Conservation (phyloP, 2,797 vertebrate genomes). For the Megalops cyprinoides region DNA sequence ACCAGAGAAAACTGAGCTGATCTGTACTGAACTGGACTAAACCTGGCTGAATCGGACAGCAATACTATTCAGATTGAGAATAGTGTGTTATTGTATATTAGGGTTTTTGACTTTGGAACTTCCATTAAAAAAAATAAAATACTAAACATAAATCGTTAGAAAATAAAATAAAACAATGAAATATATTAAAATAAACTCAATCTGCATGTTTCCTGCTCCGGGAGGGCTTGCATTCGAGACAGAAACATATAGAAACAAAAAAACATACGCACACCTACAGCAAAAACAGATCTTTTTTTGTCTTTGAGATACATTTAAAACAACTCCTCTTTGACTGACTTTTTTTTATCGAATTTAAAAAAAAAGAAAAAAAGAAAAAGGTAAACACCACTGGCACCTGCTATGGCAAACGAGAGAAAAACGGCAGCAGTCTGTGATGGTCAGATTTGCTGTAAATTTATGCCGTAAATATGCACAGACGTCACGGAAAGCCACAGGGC, state of each 20-base stretch:
- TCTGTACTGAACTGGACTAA: conserved; percentile 38
- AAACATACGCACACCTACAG: background rate
- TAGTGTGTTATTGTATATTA: background rate
- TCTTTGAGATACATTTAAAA: background rate
- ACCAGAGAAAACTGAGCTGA: background rate
- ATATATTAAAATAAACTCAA: conserved; percentile 9
- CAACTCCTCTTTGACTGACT: background rate
- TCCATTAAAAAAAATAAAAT: conserved; percentile 38
- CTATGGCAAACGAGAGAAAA: background rate
- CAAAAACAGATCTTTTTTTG: background rate
- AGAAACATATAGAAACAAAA: background rate
- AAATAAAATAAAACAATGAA: conserved; percentile 11
- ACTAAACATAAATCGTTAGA: background rate
- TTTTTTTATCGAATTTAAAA: background rate
- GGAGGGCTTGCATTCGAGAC: conserved; percentile 20
- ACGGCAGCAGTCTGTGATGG: background rate
- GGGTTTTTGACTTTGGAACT: conserved; percentile 35
- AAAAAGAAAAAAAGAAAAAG: background rate
- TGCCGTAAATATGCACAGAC: background rate
- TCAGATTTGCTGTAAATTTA: background rate
- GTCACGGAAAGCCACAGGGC: too few species aligned
- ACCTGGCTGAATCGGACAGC: conserved; percentile 46
- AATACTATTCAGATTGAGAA: conserved; percentile 42
- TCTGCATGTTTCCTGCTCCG: conserved; percentile 5
- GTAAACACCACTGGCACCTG: background rate